Conservation (phyloP, 2,113 vertebrate genomes). For the Lucifuga dentata region DNA sequence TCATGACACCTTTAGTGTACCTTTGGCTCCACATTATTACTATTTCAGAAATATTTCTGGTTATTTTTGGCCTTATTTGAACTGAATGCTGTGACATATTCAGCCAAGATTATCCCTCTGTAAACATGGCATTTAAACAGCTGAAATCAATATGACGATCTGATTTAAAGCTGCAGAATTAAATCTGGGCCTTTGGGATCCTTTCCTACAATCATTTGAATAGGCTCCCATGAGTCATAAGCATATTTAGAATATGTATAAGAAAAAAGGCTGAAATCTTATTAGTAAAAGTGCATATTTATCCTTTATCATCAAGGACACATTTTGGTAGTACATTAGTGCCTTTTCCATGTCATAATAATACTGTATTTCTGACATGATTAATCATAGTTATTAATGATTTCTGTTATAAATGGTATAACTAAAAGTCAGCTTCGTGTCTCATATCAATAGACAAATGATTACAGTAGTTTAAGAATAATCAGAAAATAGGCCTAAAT, state of each 20-base stretch:
- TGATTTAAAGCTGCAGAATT: constrained; percentile 52
- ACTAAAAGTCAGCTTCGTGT: constrained; percentile 30
- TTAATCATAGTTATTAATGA: constrained; percentile 28
- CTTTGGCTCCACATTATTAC: constrained; percentile 32
- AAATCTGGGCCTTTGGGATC: constrained; percentile 55
- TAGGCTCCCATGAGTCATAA: constrained; percentile 21
- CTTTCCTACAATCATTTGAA: constrained; percentile 48
- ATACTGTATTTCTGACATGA: constrained; percentile 23
- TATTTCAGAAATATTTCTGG: constrained; percentile 33
- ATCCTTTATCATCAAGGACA: constrained; percentile 8
- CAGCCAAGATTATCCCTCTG: constrained; percentile 27
- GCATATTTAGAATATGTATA: constrained; percentile 9
- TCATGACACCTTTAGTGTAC: too few relatives aligned
- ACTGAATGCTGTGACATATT: constrained; percentile 59
- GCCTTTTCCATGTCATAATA: constrained; percentile 23
- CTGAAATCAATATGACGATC: constrained; percentile 43
- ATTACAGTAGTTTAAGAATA: too few relatives aligned
- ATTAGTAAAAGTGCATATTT: constrained; percentile 25
- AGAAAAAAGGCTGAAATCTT: constrained; percentile 9
- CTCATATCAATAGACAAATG: constrained; percentile 34
- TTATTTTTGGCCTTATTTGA: constrained; percentile 33
- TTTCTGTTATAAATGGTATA: constrained; percentile 35
- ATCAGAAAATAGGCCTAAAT: constrained; percentile 20
- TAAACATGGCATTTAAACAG: constrained; percentile 38
- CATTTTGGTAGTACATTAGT: constrained; percentile 29